phyloP scores from a whole-genome alignment of 2,888 invertebrate genomes.

The Pristionchus entomophagus region DNA sequence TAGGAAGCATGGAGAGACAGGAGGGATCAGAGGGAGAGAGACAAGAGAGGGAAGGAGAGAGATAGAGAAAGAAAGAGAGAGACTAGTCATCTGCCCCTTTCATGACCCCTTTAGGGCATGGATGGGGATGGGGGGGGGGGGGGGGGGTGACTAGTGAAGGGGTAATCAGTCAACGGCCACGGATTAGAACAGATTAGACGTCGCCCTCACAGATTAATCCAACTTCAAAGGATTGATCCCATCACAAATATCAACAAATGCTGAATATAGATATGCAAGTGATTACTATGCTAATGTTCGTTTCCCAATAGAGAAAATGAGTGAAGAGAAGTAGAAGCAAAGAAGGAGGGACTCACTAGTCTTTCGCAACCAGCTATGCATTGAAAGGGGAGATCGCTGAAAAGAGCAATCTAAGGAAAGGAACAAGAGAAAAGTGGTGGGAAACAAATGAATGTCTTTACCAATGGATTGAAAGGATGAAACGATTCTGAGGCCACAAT shows the following conservation, averaged over 20 bases:
- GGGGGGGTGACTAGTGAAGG: background rate
- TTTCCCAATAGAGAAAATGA: conserved; percentile 31
- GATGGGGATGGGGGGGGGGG: background rate
- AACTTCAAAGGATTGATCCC: background rate
- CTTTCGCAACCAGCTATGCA: conserved; percentile 39
- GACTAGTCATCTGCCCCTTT: conserved; percentile 24
- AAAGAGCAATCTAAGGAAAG: background rate
- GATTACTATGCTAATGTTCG: background rate
- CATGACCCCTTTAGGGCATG: conserved; percentile 44
- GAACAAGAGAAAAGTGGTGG: background rate
- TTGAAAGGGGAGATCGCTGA: background rate
- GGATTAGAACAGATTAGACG: background rate
- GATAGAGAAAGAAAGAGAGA: background rate
- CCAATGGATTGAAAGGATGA: background rate
- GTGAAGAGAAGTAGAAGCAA: background rate
- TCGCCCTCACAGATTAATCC: background rate
- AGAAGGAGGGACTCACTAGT: background rate
- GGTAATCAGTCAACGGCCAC: conserved; percentile 1
- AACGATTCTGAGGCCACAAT: conserved; percentile 1
- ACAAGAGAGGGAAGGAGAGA: background rate
- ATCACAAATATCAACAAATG: background rate
- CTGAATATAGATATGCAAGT: background rate
- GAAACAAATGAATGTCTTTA: background rate
- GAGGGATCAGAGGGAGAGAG: conserved; percentile 11
- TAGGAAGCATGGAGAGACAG: conserved; percentile 15